Evolutionary conservation across 2,797 vertebrate genomes (phyloP), one percentile per base, ranked within the genome.

Genomic region (Myripristis jacobus): DNA sequence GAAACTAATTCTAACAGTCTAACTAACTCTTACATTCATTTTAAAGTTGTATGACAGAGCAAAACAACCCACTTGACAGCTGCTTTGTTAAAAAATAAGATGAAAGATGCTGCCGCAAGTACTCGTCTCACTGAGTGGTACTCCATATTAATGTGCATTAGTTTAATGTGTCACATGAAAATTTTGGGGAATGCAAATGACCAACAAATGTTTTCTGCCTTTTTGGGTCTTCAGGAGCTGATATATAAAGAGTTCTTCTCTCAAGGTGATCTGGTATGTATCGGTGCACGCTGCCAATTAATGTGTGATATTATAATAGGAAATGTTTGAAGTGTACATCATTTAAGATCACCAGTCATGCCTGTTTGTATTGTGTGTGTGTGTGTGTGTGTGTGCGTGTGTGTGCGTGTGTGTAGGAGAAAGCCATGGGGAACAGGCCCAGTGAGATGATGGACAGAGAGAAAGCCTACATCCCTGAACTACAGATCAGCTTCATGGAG

Each of bases 171-270:
- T 36, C 13, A 53, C 22, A 47, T 52, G 60, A 4, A 41, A 31
- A 41, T 62, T 55, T 34, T 18, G n/a, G 27, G 16, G 6, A 56
- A 44, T 36, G 4, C 11, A n/a, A 61, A 11, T 71, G 5, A 62
- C 29, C 6, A 56, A 16, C 62, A 61, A 70, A 10, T 66, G 11
- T 59, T 56, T 55, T 83, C 7, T 77, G 47, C 19, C 18, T 62
- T 11, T 90, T 7, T 87, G 56, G 90, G 16, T 87, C 79, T 83
- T 43, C 91, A 98, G 98, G 98, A 99, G 90, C 93, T 99, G 91
- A 99, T 99, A 88, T 99, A 99, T 89, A 99, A 99, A 85, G 98
- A 98, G 83, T 99, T 99, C 93, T 99, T 99, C 95, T 99, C 98
- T 89, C 98, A 99, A 85, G 98, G 98, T 86, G 98, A 99, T 91